These are phyloP conservation scores for Stegodyphus dumicola DNA, from an alignment of 1,140 invertebrate genomes.

Conservation along the genomic window DNA sequence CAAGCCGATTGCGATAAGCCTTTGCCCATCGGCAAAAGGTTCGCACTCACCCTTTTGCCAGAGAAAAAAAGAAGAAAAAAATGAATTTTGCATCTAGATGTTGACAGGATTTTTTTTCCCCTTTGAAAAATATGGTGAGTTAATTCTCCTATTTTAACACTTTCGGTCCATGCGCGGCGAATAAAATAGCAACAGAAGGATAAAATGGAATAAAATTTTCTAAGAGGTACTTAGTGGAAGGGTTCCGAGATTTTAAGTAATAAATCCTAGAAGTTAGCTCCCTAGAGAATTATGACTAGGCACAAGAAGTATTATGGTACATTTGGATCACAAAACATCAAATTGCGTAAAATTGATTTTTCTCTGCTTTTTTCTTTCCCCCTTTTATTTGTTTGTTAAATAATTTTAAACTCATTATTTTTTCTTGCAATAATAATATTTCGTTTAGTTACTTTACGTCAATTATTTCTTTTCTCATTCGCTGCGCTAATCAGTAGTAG, in stretches of 20 bases:
- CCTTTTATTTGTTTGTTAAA: too few relatives aligned
- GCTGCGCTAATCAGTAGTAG: too few relatives aligned
- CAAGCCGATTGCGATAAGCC: constrained; percentile 58
- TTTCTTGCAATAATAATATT: too few relatives aligned
- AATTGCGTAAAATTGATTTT: too few relatives aligned
- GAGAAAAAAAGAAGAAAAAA: background rate
- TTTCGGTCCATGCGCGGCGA: constrained; percentile 27
- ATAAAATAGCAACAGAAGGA: constrained; percentile 35
- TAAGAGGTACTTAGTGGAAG: constrained; percentile 52
- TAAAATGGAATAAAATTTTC: constrained; percentile 27
- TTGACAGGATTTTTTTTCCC: constrained; percentile 51
- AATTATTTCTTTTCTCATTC: too few relatives aligned
- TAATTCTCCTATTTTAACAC: constrained; percentile 59
- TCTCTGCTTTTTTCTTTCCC: too few relatives aligned
- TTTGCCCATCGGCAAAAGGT: constrained; percentile 15
- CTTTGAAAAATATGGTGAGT: constrained; percentile 46
- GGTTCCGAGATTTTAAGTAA: constrained; percentile 51
- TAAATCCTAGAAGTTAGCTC: constrained; percentile 40
- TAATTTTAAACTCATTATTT: too few relatives aligned
- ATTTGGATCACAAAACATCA: too few relatives aligned
- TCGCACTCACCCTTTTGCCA: background rate
- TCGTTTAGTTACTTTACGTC: too few relatives aligned
- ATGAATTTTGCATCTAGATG: constrained; percentile 17
- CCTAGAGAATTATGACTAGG: background rate
- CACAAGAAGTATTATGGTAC: too few relatives aligned